Conservation (phyloP, 1,140 invertebrate genomes). For the Yoshiicerus persimilis region DNA sequence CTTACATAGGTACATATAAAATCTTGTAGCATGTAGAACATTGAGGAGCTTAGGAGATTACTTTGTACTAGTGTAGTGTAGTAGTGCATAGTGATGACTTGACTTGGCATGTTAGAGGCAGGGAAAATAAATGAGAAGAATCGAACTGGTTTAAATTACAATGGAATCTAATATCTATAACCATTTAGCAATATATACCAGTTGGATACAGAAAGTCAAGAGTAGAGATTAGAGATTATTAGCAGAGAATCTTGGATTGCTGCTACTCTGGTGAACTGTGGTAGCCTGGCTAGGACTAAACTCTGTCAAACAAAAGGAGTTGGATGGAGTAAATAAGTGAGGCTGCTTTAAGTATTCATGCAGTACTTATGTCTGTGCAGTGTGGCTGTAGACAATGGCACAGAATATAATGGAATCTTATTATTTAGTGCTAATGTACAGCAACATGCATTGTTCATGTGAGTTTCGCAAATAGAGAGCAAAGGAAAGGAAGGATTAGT, state of each 20-base stretch:
- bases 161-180: background rate
- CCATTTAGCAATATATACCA: background rate
- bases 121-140: background rate
- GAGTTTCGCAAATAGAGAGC: background rate
- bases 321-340: too few relatives aligned
- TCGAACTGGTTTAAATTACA: conserved; percentile 20
- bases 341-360: too few relatives aligned
- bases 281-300: too few relatives aligned
- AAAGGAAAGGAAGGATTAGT: background rate
- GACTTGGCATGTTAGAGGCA: background rate
- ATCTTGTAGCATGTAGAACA: too few relatives aligned
- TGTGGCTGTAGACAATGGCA: background rate
- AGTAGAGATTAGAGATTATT: too few relatives aligned
- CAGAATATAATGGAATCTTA: background rate
- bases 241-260: background rate
- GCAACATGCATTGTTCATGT: background rate
- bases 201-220: background rate
- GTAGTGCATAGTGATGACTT: background rate
- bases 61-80: background rate
- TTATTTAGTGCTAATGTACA: conserved; percentile 10
- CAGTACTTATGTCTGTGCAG: background rate
- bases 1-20: too few relatives aligned
- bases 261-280: too few relatives aligned
- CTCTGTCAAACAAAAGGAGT: too few relatives aligned
- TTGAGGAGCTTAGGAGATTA: too few relatives aligned